Evolutionary conservation across 1,140 invertebrate genomes (phyloP).

Genomic region (Danaus melanippus): DNA sequence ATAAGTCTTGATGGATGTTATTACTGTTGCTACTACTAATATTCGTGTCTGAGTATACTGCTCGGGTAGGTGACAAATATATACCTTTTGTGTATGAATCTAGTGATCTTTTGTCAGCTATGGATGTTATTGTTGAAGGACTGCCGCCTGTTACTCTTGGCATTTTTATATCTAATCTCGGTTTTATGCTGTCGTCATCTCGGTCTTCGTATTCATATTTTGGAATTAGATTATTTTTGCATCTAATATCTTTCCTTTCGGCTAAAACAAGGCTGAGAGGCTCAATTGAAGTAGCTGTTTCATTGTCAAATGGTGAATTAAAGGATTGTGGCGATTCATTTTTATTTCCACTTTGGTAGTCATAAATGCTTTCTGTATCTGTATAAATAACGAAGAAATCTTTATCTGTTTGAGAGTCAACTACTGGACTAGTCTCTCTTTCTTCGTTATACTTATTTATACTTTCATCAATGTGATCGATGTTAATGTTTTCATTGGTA

Average conservation of each 20-base stretch:
- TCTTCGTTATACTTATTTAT: conserved; percentile 3
- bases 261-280: conserved; percentile 5
- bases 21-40: conserved; percentile 13
- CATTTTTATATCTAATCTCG: conserved; percentile 38
- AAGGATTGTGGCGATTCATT: conserved; percentile 6
- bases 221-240: conserved; percentile 7
- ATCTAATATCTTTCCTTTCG: conserved; percentile 3
- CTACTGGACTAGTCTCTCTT: conserved; percentile 3
- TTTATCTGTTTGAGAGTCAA: conserved; percentile 29
- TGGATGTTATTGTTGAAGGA: conserved; percentile 28
- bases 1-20: not conserved
- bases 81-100: conserved; percentile 31
- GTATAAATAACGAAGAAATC: conserved; percentile 48
- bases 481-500: too few relatives aligned
- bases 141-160: conserved; percentile 31
- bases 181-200: conserved; percentile 30
- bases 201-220: conserved; percentile 15
- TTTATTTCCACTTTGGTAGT: conserved; percentile 14
- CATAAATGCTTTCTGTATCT: conserved; percentile 33
- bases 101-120: conserved; percentile 34
- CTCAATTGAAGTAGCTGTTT: too few relatives aligned
- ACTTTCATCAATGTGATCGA: conserved; percentile 1
- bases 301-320: too few relatives aligned
- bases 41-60: conserved; percentile 23
- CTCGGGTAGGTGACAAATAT: conserved; percentile 22